A percentile compares a stretch with the other conserved stretches of the same genome.
Conservation (phyloP, 2,888 invertebrate species). For the Entomobrya proxima region DNA sequence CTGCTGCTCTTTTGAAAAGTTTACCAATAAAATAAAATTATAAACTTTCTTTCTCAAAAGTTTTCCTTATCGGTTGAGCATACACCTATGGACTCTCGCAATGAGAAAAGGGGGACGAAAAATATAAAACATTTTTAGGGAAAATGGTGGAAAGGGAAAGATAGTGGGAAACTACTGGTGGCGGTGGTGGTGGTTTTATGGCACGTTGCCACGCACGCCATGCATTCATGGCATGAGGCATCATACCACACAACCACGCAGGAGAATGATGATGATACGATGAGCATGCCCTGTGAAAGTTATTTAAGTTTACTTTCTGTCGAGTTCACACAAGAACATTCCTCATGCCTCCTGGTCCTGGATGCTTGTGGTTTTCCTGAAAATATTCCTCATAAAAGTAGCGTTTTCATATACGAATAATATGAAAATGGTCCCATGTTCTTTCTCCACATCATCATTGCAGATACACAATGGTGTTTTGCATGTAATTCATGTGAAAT, state of each 20-base stretch:
- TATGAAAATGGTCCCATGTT: not conserved
- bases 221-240: conserved; percentile 24
- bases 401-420: too few relatives aligned
- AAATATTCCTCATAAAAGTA: not conserved
- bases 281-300: conserved; percentile 24
- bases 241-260: not conserved
- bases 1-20: not conserved
- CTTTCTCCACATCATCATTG: not conserved
- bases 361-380: conserved; percentile 3
- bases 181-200: conserved; percentile 45
- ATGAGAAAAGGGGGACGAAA: not conserved
- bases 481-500: not conserved
- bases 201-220: conserved; percentile 56
- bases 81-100: not conserved
- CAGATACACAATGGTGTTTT: not conserved
- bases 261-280: not conserved
- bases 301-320: not conserved
- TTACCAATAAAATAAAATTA: not conserved
- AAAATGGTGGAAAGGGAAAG: conserved; percentile 35
- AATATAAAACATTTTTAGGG: conserved; percentile 7
- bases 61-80: not conserved
- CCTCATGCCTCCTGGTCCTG: not conserved
- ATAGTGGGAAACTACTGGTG: conserved; percentile 27
- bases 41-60: not conserved
- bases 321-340: not conserved